Percentiles rank a stretch among this genome's conserved stretches.
Conservation (phyloP, 2,797 vertebrate genomes). For the Cynodonichthys magdalenae region DNA sequence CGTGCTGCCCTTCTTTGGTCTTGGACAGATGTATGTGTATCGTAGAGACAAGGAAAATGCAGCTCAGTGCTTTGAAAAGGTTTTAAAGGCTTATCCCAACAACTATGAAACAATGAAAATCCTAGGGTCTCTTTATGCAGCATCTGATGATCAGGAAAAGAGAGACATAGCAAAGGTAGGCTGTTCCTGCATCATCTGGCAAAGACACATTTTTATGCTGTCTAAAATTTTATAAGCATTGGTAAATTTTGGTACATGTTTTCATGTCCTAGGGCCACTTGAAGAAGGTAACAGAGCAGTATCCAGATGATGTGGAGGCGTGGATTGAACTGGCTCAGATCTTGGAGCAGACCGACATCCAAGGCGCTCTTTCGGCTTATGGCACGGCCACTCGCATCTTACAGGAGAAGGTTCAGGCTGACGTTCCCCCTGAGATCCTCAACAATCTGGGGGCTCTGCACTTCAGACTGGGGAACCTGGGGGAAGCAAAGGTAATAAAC, state of each 20-base stretch:
- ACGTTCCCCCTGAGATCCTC: conserved; percentile 97
- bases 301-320: conserved; percentile 97
- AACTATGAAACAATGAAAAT: conserved; percentile 99
- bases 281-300: conserved; percentile 98
- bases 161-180: conserved; percentile 95
- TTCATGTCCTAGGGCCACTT: conserved; percentile 88
- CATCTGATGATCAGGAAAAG: conserved; percentile 98
- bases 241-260: not conserved
- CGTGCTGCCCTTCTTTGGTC: conserved; percentile 95
- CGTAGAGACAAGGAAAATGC: conserved; percentile 98
- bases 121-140: conserved; percentile 96
- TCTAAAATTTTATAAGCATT: not conserved
- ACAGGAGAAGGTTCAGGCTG: conserved; percentile 98
- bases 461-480: conserved; percentile 96
- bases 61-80: conserved; percentile 97
- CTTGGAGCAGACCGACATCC: conserved; percentile 98
- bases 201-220: not conserved
- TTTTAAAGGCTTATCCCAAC: conserved; percentile 98
- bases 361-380: conserved; percentile 95
- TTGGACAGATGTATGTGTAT: conserved; percentile 99
- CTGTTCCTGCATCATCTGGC: not conserved
- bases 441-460: conserved; percentile 99
- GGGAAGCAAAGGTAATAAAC: conserved; percentile 91
- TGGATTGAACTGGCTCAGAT: conserved; percentile 99
- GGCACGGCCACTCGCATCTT: conserved; percentile 98